Evolutionary conservation across 1,140 invertebrate species (phyloP), one percentile per base, ranked within the genome.

Genomic region (Saccostrea cuccullata): DNA sequence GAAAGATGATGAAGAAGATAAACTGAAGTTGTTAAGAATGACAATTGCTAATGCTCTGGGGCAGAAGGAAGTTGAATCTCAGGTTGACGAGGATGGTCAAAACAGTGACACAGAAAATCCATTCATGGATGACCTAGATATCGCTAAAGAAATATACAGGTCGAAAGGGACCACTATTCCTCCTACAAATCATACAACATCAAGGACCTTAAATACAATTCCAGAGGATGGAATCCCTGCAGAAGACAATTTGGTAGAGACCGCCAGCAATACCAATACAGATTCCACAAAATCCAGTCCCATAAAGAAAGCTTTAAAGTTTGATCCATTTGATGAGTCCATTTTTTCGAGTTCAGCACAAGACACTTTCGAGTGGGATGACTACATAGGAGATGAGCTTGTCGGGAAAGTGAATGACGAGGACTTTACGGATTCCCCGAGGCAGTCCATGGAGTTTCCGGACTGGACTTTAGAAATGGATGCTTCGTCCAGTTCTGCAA

Each of bases 281-380:
- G 87, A 90, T 15, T 85, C 84, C 40, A 82, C 56, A 11, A 58
- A 70, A 15, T 64, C 77, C 26, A 85, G 85, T 17, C 88, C 91
- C 20, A 91, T 91, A 60, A 89, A 92, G 60, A 91, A 87, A 47
- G 91, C 91, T 56, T 84, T 92, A 11, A 91, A 90, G 77, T 91
- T 92, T 8, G 92, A 93, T 67, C 64, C 89, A 26, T 91, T 91
- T 83, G 90, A 91, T n/a, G 87, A 88, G 20, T 84, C 40, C 26
- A 82, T 73, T 55, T 77, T 86, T 86, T 82, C 85, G 40, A 56
- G 56, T 58, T 83, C 88, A 23, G 67, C 67, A 55, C 86, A 86
- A 36, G 92, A 92, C 86, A 91, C 89, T 88, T 94, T 91, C 91
- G 93, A 94, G 87, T 94, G 93, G 93, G 93, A 94, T 90, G 93